Base-by-base conservation (phyloP, 1,140 invertebrate genomes). In the Scaptomyza graminum region DNA sequence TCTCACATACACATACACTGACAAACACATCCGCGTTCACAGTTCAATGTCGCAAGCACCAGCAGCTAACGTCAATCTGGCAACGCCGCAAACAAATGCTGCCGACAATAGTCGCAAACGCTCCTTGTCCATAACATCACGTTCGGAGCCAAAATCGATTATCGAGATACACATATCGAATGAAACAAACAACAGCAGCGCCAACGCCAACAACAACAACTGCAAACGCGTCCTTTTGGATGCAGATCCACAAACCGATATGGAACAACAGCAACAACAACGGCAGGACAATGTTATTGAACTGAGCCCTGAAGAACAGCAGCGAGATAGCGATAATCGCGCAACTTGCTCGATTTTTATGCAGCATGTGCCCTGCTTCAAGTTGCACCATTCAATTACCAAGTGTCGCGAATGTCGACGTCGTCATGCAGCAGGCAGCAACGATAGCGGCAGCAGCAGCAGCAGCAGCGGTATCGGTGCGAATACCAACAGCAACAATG, bases 351-450 rank as follows among this genome's bases (percentile, higher is more conserved):
- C 49, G 1, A 87, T 80, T 13, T 91, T 91, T 43, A 28, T 90
- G 22, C 90, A 91, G 39, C 85, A 91, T 44, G 74, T 91, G 39
- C 90, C 90, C 0, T 91, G 90, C 59, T 91, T 91, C 11, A 91
- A 91, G 46, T 37, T 91, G 8, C 74, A 78, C 31, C 75, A 75
- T n/a, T 25, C 60, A 31, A 31, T 44, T 1, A 13, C 88, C 28
- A 90, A 90, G 16, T 91, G 90, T 39, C 72, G 90, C 3, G 90
- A 91, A 47, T 91, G 90, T 28, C 74, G 90, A 0, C 63, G 73
- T 1, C 57, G 90, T 9, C 64, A 71, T 51, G 47, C 56, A 1
- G 13, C 28, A 8, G 46, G 44, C 44, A 25, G 13, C 13, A 55
- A 11, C 28, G 6, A 16, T 15, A 12, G 12, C n/a, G 15, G 13